Percentiles rank a stretch among this genome's conserved stretches.
Conservation (phyloP, 2,888 invertebrate species). For the Tenthredo livida region DNA sequence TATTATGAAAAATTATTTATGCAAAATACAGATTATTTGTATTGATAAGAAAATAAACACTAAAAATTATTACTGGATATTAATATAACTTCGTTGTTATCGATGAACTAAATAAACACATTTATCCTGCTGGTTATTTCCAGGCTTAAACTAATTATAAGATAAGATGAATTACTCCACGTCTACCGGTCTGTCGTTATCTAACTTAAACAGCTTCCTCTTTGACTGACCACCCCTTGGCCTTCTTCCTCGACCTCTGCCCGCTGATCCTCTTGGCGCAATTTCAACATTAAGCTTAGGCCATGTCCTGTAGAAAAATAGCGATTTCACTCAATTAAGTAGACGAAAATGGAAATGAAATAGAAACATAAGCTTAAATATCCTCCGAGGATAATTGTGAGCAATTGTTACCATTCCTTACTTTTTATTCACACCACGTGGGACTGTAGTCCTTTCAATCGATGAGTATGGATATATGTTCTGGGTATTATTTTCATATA, state of each 20-base stretch:
- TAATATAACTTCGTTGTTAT: background rate
- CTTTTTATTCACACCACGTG: background rate
- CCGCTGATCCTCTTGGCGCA: background rate
- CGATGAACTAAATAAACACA: background rate
- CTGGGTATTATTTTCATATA: background rate
- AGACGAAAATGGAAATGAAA: background rate
- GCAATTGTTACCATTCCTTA: background rate
- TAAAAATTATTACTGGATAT: background rate
- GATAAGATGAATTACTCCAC: background rate
- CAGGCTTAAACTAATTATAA: too few species aligned
- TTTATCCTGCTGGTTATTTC: background rate
- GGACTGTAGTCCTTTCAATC: background rate
- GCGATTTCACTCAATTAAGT: too few species aligned
- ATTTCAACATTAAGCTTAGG: slow-evolving; percentile 13
- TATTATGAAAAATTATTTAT: background rate
- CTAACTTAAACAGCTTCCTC: slow-evolving; percentile 21
- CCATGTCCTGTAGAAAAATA: background rate
- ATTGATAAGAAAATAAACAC: background rate
- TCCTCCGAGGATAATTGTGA: background rate
- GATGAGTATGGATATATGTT: background rate
- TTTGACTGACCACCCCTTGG: slow-evolving; percentile 18
- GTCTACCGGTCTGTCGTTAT: background rate
- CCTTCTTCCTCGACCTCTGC: background rate
- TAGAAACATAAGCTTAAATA: background rate
- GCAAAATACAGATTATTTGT: background rate